phyloP scores from a whole-genome alignment of 2,888 invertebrate genomes.

The Cheilosia soror region DNA sequence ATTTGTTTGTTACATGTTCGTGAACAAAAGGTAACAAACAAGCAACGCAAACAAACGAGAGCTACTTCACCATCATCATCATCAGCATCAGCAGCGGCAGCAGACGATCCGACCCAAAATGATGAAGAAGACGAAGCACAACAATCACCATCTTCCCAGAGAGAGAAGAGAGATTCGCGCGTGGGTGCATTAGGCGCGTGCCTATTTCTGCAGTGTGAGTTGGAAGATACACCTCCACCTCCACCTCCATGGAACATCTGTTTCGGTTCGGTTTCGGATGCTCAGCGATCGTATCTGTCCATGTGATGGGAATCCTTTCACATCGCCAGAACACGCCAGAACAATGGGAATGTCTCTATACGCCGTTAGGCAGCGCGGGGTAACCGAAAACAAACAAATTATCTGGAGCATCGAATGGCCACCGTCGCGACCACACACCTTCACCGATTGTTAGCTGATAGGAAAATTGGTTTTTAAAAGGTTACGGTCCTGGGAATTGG shows the following conservation, averaged over 20 bases:
- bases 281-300: constrained; percentile 25
- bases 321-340: constrained; percentile 11
- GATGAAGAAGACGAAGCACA: constrained; percentile 13
- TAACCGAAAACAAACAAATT: constrained; percentile 60
- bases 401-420: constrained; percentile 69
- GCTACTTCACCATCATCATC: constrained; percentile 51
- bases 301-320: constrained; percentile 59
- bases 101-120: constrained; percentile 12
- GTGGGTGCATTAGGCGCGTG: constrained; percentile 71
- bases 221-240: constrained; percentile 38
- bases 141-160: neutral
- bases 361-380: neutral
- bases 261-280: constrained; percentile 35
- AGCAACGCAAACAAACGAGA: constrained; percentile 55
- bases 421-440: constrained; percentile 70
- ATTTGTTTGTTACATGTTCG: constrained; percentile 67
- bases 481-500: constrained; percentile 63
- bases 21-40: constrained; percentile 67
- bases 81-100: too few relatives aligned
- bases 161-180: constrained; percentile 49
- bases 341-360: constrained; percentile 55
- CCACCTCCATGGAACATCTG: constrained; percentile 44
- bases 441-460: constrained; percentile 55
- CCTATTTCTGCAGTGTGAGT: constrained; percentile 60
- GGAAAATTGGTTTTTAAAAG: constrained; percentile 71